Evolutionary conservation across 2,888 invertebrate genomes (phyloP), one percentile per base, ranked within the genome.

Genomic region (Lutraria lutraria): DNA sequence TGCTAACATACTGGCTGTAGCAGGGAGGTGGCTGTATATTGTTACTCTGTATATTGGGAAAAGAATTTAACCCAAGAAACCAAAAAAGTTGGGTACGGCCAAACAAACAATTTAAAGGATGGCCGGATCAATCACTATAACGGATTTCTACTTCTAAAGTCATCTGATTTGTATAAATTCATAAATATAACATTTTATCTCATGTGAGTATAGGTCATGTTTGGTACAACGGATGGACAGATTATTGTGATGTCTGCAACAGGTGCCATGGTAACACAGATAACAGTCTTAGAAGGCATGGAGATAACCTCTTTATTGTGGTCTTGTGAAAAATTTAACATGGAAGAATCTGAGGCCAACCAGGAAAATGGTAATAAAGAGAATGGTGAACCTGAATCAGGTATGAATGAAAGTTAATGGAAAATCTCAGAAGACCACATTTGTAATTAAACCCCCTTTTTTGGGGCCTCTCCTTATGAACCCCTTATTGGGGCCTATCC

Each of bases 261-360:
- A 94, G 99, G 97, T 0, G 98, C 98, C 68, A 99, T 99, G 98
- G 98, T 99, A 29, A 98, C 98, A 15, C 98, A 99, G 97, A 98
- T 98, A n/a, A 98, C 98, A 95, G 96, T 99, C n/a, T 95, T 96
- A 52, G 98, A 98, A 89, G 98, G 98, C 68, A 98, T 98, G 95
- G 98, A 98, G 87, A 99, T 99, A 94, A 98, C 98, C 2, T 98
- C 98, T 82, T 98, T 99, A 98, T 98, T 98, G 25, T 99, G 99
- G 99, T 99, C 99, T 31, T 99, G 99, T 96, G 99, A 99, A 96
- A 99, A 99, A 96, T 99, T 99, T 97, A 99, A 99, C 97, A 99
- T 99, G 99, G 99, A 99, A 96, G 99, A 99, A 96, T 94, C 94
- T 0, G 96, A 95, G 21, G 82, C 85, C n/a, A 91, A 92, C 25